These are phyloP conservation scores for Stratiolaelaps scimitus DNA, from an alignment of 1,140 invertebrate species.

Conservation along the genomic window DNA sequence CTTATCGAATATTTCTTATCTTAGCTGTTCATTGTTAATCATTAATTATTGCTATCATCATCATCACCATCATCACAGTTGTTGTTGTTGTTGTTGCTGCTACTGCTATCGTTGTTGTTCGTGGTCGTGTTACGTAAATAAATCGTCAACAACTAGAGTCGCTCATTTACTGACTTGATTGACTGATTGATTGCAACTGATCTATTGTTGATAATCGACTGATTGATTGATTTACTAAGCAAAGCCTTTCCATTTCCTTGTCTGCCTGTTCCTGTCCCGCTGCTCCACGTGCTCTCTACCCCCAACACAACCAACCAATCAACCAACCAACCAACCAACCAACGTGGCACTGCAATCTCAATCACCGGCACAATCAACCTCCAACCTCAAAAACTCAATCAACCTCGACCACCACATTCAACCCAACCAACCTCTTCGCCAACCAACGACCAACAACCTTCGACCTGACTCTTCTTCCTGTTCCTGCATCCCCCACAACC, in stretches of 20 bases:
- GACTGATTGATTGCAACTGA: too few relatives aligned
- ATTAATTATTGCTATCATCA: not conserved
- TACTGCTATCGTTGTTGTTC: not conserved
- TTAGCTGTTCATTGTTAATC: not conserved
- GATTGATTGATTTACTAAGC: slow-evolving; percentile 28
- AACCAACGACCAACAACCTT: too few relatives aligned
- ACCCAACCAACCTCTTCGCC: too few relatives aligned
- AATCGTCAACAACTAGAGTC: too few relatives aligned
- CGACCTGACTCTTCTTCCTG: too few relatives aligned
- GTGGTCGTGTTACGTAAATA: not conserved
- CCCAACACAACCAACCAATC: too few relatives aligned
- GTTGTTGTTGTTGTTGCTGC: slow-evolving; percentile 11
- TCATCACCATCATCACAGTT: not conserved
- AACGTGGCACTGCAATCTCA: slow-evolving; percentile 19
- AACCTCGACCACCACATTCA: too few relatives aligned
- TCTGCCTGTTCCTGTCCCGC: slow-evolving; percentile 27
- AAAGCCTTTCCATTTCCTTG: slow-evolving; percentile 28
- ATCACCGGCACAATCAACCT: slow-evolving; percentile 8
- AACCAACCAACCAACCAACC: not conserved
- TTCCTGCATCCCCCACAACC: too few relatives aligned
- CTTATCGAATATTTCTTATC: not conserved
- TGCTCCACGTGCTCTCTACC: not conserved
- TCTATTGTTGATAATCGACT: not conserved
- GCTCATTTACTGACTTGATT: too few relatives aligned
- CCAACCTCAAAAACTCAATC: too few relatives aligned